Evolutionary conservation across 2,888 invertebrate genomes (phyloP).

Genomic region (Noctua janthe): DNA sequence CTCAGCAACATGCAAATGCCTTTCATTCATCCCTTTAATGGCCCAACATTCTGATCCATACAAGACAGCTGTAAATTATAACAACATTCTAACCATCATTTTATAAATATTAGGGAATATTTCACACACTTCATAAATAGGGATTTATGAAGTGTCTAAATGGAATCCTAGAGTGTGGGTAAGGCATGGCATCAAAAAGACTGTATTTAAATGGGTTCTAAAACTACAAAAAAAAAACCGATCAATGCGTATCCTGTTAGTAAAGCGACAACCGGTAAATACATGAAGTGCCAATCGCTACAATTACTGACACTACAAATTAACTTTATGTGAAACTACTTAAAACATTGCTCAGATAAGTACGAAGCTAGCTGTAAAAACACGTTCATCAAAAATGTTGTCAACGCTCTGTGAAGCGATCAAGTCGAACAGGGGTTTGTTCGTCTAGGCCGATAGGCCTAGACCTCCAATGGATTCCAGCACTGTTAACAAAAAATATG

Average conservation of each 20-base stretch:
- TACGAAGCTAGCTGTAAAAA: not conserved
- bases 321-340: not conserved
- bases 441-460: no score
- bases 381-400: slow-evolving; percentile 27
- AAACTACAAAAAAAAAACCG: not conserved
- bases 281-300: slow-evolving; percentile 14
- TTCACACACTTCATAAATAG: no score
- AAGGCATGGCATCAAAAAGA: not conserved
- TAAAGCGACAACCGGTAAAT: not conserved
- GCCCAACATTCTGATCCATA: no score
- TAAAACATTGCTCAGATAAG: not conserved
- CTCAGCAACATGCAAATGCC: no score
- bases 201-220: not conserved
- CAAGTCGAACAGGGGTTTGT: not conserved
- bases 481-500: not conserved
- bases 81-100: no score
- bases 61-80: no score
- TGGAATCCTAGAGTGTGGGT: not conserved
- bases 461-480: not conserved
- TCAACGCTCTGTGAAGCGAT: not conserved
- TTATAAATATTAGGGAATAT: no score
- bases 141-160: no score
- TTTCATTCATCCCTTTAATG: no score
- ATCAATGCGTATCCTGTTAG: slow-evolving; percentile 11
- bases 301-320: slow-evolving; percentile 50